Evolutionary conservation across 2,888 invertebrate genomes (phyloP), one percentile per base, ranked within the genome.

Genomic region (Phyllotreta striolata): DNA sequence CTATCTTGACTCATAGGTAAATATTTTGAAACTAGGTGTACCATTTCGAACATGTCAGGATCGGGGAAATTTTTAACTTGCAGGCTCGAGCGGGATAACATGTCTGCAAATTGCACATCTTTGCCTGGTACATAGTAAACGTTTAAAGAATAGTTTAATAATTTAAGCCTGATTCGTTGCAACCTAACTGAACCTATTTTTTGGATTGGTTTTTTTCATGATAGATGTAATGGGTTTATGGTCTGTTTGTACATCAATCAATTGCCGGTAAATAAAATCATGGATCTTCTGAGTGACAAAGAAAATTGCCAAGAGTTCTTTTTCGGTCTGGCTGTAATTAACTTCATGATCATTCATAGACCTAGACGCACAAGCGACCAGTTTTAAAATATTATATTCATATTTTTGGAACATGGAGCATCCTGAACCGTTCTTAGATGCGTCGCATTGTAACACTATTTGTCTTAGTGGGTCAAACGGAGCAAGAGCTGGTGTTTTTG

Each of bases 71-170:
- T 49, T 34, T n/a, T n/a, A n/a, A 9, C n/a, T 58, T 69, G 52
- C 55, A 66, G 47, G 60, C 60, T 66, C 10, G 66, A 37, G 35
- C 69, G 52, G 38, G 68, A 67, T 34, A 69, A 38, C 64, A 72
- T 68, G 37, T 69, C 68, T 7, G 68, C 70, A 54, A 71, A 68
- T 47, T 69, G 69, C 12, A 68, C 61, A 41, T 69, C 14, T 69
- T 71, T 68, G 37, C 66, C 65, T 10, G 70, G 66, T 6, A 69
- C 59, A 63, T 68, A 68, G 51, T 66, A 60, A 38, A 70, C 47
- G 44, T 64, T 44, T 3, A 64, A 37, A n/a, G 56, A 51, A 47
- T 70, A 70, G 61, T 63, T 70, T 55, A 69, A 55, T 7, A 71
- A 38, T 66, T 67, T 67, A 24, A 70, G 39, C 59, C 64, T 66